These are phyloP conservation scores for Lasiurus borealis DNA, from an alignment of 2,113 vertebrate genomes.

Conservation along the genomic window DNA sequence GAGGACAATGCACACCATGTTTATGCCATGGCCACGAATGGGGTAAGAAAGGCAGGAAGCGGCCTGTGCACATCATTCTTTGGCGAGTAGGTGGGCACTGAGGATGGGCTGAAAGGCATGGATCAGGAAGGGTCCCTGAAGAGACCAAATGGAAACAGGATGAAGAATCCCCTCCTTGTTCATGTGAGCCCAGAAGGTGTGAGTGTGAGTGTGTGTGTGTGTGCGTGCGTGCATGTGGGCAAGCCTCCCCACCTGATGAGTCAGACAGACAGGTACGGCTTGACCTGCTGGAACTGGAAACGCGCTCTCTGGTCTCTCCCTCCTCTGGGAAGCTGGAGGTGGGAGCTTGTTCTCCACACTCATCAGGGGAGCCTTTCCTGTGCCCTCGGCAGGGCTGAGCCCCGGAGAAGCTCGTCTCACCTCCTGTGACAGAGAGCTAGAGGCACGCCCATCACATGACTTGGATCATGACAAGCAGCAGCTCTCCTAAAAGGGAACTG, in stretches of 20 bases:
- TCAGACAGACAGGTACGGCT: neutral
- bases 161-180: neutral
- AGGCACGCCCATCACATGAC: neutral
- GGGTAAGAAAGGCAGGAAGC: neutral
- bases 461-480: neutral
- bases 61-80: neutral
- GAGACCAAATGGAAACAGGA: constrained; percentile 42
- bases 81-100: neutral
- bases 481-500: neutral
- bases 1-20: neutral
- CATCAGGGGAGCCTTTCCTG: neutral
- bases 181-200: neutral
- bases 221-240: neutral
- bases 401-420: neutral
- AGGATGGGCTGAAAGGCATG: neutral
- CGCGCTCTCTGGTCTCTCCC: neutral
- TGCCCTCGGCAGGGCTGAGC: neutral
- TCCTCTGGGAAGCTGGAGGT: neutral
- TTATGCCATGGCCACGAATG: neutral
- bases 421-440: neutral
- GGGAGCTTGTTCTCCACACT: neutral
- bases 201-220: neutral
- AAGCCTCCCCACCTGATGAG: neutral
- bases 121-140: constrained; percentile 31
- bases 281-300: neutral